phyloP scores from a whole-genome alignment of 2,797 vertebrate genomes.

The Megalops cyprinoides region DNA sequence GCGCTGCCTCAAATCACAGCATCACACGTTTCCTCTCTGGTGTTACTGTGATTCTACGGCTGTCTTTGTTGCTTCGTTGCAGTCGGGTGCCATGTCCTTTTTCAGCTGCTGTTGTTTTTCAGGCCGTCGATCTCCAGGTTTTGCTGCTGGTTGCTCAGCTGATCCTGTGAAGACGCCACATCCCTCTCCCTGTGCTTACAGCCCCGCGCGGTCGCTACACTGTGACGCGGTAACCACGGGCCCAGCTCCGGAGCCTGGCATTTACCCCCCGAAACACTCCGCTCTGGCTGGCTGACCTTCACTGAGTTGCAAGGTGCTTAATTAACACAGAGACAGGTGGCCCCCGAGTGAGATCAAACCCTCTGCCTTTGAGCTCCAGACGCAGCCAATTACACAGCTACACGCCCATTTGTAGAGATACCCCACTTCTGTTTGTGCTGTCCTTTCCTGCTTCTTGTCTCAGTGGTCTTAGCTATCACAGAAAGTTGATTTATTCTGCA shows the following conservation, averaged over 20 bases:
- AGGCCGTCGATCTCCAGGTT: background rate
- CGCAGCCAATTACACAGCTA: constrained; percentile 8
- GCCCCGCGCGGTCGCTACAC: background rate
- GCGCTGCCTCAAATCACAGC: background rate
- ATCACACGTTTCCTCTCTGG: background rate
- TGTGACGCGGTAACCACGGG: background rate
- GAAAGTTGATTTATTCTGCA: constrained; percentile 50
- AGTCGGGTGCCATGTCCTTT: too few species aligned
- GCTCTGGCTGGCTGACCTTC: background rate
- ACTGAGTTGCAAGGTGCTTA: background rate
- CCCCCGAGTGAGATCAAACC: constrained; percentile 20
- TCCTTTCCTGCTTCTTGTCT: constrained; percentile 23
- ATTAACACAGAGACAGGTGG: constrained; percentile 12
- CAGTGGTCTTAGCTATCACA: constrained; percentile 41
- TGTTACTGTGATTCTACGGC: too few species aligned
- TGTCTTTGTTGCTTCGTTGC: too few species aligned
- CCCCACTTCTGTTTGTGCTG: background rate
- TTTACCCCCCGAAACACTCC: constrained; percentile 4
- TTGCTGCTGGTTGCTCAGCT: background rate
- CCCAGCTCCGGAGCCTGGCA: background rate
- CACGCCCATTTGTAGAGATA: background rate
- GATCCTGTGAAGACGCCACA: background rate
- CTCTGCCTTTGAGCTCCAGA: background rate
- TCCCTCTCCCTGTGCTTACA: background rate
- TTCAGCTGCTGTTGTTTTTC: background rate